Conservation (phyloP, 2,797 vertebrate species). For the Uromys caudimaculatus region DNA sequence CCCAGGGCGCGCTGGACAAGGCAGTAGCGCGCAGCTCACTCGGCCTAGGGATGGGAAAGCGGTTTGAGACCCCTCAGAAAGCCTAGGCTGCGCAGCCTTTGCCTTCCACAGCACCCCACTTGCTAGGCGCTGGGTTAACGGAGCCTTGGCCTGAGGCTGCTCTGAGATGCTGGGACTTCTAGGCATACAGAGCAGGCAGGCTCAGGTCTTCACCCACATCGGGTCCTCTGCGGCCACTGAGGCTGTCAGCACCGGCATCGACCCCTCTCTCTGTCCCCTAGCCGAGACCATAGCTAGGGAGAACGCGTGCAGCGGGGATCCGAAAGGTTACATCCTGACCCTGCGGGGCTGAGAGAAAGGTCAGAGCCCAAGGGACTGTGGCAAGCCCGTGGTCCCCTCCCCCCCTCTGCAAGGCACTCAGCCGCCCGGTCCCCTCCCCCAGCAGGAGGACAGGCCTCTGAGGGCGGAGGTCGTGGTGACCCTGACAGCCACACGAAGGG, state of each 20-base stretch:
- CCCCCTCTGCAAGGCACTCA: fast-evolving
- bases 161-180: not conserved
- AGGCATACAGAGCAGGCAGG: too few relatives aligned
- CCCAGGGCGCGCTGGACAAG: not conserved
- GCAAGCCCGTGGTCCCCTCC: not conserved
- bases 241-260: not conserved
- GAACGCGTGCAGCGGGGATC: not conserved
- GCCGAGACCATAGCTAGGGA: not conserved
- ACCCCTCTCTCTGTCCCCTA: constrained; percentile 12
- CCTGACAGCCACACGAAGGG: not conserved
- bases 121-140: not conserved
- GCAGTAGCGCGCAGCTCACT: not conserved
- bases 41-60: not conserved
- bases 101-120: not conserved
- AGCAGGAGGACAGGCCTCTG: not conserved
- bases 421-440: not conserved
- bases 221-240: not conserved
- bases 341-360: constrained; percentile 63
- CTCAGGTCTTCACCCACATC: not conserved
- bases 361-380: constrained; percentile 64
- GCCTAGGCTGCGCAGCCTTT: not conserved
- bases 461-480: not conserved
- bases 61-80: not conserved
- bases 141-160: not conserved
- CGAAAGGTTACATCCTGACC: constrained; percentile 71